Evolutionary conservation across 2,113 vertebrate species (phyloP).

Genomic region (Amphiprion percula): DNA sequence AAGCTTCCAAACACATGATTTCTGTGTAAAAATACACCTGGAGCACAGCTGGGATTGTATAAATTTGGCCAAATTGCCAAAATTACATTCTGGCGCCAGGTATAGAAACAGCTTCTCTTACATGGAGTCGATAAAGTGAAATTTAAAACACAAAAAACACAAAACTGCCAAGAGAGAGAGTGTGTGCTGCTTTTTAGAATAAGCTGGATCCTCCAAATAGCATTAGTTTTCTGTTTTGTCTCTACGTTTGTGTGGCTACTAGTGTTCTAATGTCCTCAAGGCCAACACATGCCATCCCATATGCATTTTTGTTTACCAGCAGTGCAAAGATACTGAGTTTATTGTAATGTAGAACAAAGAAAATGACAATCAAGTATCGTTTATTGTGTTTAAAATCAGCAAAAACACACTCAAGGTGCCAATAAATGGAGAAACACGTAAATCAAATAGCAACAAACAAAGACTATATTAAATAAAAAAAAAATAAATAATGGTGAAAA

Average conservation of each 20-base stretch:
- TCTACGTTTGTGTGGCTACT: background rate
- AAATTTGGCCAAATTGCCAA: constrained; percentile 1
- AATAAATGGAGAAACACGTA: too few species aligned
- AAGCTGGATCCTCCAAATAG: background rate
- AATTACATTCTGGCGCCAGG: constrained; percentile 16
- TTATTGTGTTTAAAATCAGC: too few species aligned
- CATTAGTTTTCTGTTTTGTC: background rate
- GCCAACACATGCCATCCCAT: too few species aligned
- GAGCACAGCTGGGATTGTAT: background rate
- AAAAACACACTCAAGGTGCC: too few species aligned
- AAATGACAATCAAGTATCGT: too few species aligned
- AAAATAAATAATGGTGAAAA: too few species aligned
- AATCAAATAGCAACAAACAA: too few species aligned
- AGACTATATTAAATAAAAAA: too few species aligned
- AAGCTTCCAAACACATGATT: background rate
- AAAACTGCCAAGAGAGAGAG: background rate
- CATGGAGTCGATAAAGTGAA: background rate
- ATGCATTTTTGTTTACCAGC: too few species aligned
- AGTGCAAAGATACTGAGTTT: too few species aligned
- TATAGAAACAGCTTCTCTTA: background rate
- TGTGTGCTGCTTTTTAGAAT: background rate
- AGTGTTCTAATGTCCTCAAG: too few species aligned
- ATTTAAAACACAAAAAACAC: background rate
- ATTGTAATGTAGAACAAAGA: too few species aligned
- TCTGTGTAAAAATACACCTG: constrained; percentile 4